phyloP scores from a whole-genome alignment of 2,797 vertebrate species.

The Chaunax sp. region DNA sequence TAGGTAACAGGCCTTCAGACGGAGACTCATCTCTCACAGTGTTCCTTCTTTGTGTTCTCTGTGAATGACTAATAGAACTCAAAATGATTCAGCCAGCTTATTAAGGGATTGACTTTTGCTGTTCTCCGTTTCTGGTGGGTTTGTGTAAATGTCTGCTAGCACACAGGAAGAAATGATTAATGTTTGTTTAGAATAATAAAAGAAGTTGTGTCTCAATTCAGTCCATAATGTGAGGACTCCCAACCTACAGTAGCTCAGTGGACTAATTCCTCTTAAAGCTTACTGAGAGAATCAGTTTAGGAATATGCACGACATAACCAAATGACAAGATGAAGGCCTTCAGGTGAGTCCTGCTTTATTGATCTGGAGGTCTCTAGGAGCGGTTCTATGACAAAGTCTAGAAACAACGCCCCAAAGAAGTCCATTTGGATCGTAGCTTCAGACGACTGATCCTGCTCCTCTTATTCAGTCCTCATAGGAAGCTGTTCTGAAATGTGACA shows the following conservation, averaged over 20 bases:
- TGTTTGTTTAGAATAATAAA: neutral
- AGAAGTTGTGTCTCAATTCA: slow-evolving; percentile 1
- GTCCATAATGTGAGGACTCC: neutral
- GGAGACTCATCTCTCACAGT: neutral
- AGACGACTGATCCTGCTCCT: neutral
- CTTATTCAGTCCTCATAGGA: neutral
- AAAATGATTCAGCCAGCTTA: slow-evolving; percentile 6
- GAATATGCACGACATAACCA: slow-evolving; percentile 8
- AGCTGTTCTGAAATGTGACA: slow-evolving; percentile 6
- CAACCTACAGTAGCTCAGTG: neutral
- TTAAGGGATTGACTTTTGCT: neutral
- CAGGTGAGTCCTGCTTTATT: slow-evolving; percentile 5
- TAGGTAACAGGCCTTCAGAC: neutral
- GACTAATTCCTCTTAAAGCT: neutral
- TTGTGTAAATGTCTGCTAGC: slow-evolving; percentile 8
- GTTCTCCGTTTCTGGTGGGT: neutral
- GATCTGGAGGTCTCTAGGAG: neutral
- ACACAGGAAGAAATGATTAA: neutral
- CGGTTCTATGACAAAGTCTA: neutral
- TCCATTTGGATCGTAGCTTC: neutral
- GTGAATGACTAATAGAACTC: too few species aligned
- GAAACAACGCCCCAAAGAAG: neutral
- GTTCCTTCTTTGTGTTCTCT: too few species aligned
- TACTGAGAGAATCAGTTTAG: neutral
- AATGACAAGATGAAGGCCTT: slow-evolving; percentile 4